Evolutionary conservation across 1,140 invertebrate species (phyloP).

Genomic region (Catajapyx aquilonaris): DNA sequence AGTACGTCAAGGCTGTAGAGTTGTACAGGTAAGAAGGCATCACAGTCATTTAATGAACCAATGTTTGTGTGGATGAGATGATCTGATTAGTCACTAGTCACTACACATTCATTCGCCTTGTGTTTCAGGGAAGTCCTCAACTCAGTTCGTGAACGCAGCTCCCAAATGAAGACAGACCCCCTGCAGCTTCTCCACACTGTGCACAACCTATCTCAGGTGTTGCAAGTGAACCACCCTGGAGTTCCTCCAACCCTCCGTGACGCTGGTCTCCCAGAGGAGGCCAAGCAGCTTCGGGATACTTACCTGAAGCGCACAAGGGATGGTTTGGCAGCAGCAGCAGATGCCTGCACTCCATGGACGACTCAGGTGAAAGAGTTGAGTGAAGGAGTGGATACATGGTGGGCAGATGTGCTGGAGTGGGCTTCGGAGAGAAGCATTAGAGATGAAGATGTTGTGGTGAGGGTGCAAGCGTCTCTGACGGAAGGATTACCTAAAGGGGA

Average conservation of each 20-base stretch:
- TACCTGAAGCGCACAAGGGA: no score
- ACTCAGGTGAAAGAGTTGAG: constrained; percentile 15
- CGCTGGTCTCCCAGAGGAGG: constrained; percentile 24
- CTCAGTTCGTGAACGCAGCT: constrained; percentile 3
- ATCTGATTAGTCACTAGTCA: no score
- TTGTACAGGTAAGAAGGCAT: constrained; percentile 37
- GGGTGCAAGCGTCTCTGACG: no score
- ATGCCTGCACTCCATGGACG: constrained; percentile 8
- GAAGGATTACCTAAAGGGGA: no score
- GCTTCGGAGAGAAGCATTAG: no score
- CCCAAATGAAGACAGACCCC: constrained; percentile 1
- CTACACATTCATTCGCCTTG: no score
- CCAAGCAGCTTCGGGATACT: constrained; percentile 28
- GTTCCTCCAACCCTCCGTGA: constrained; percentile 34
- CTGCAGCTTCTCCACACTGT: constrained; percentile 40
- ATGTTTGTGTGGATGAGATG: no score
- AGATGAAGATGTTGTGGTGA: no score
- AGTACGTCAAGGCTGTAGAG: constrained; percentile 30
- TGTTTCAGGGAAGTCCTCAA: not conserved
- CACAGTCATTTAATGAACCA: no score
- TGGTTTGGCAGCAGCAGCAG: no score
- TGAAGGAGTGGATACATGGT: no score
- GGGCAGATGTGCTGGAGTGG: no score
- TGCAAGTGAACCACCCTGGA: constrained; percentile 19
- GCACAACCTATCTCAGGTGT: constrained; percentile 37